A percentile compares a stretch with the other conserved stretches of the same genome.
Evolutionary conservation across 2,888 invertebrate species (phyloP).

Genomic region (Eupithecia abbreviata): DNA sequence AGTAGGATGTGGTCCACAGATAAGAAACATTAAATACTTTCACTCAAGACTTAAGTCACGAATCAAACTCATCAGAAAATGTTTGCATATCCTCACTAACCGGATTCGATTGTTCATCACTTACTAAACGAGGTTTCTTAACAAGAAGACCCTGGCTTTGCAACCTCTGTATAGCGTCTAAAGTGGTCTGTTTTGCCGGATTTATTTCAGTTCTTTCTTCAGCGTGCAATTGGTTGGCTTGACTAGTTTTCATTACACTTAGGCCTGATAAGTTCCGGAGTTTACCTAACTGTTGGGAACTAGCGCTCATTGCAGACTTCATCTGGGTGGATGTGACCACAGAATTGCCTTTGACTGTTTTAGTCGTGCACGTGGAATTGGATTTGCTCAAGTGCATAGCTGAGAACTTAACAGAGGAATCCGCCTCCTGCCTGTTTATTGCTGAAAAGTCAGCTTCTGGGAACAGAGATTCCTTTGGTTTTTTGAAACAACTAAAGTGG

Average conservation of each 20-base stretch:
- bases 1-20: not conserved
- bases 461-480: constrained; percentile 70
- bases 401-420: constrained; percentile 56
- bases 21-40: not conserved
- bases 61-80: constrained; percentile 50
- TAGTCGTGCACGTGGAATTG: constrained; percentile 64
- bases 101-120: constrained; percentile 58
- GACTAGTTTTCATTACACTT: constrained; percentile 67
- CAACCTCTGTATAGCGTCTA: constrained; percentile 76
- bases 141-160: constrained; percentile 75
- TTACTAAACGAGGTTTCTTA: constrained; percentile 72
- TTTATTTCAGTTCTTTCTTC: constrained; percentile 66
- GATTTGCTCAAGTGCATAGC: constrained; percentile 62
- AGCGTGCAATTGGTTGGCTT: constrained; percentile 64
- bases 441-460: constrained; percentile 58
- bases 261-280: constrained; percentile 65
- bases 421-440: constrained; percentile 48
- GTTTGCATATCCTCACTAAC: constrained; percentile 54
- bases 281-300: constrained; percentile 66
- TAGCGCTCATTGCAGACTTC: constrained; percentile 65
- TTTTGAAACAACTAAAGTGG: constrained; percentile 75
- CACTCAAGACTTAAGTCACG: constrained; percentile 33
- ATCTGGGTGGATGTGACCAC: constrained; percentile 65
- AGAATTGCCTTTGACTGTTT: constrained; percentile 64
- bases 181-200: constrained; percentile 63